These are phyloP conservation scores for Eugnorisma glareosa DNA, from an alignment of 2,888 invertebrate species.

Conservation along the genomic window DNA sequence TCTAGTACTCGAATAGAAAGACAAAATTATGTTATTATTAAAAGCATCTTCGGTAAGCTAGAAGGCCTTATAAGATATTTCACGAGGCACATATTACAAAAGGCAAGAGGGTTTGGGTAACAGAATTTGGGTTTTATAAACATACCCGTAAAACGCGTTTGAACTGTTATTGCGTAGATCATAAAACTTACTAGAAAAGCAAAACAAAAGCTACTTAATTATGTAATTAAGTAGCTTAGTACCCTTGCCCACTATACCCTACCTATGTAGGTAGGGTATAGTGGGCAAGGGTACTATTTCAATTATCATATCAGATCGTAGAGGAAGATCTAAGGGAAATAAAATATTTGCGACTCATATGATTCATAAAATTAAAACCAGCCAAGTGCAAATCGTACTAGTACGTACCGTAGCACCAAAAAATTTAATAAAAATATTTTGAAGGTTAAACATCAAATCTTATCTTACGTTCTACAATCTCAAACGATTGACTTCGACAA, in stretches of 20 bases:
- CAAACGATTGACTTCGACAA: too few species aligned
- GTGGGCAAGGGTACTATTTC: not conserved
- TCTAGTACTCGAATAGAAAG: conserved; percentile 61
- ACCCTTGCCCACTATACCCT: not conserved
- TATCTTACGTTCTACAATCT: too few species aligned
- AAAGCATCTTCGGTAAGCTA: conserved; percentile 39
- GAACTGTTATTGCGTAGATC: not conserved
- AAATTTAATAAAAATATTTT: too few species aligned
- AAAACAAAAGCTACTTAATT: conserved; percentile 12
- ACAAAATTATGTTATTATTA: conserved; percentile 51
- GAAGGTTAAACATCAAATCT: too few species aligned
- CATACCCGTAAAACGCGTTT: not conserved
- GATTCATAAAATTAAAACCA: not conserved
- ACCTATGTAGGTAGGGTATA: not conserved
- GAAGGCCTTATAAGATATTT: conserved; percentile 25
- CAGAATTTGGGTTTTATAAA: conserved; percentile 30
- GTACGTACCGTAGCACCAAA: too few species aligned
- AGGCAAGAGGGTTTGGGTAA: conserved; percentile 12
- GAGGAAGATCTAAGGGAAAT: not conserved
- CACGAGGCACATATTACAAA: conserved; percentile 17
- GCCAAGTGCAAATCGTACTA: too few species aligned
- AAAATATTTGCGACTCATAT: not conserved
- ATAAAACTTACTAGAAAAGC: conserved; percentile 5
- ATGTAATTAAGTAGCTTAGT: too few species aligned
- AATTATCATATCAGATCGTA: not conserved